phyloP scores from a whole-genome alignment of 92 coral and sea anemone genomes.

The Actinernus sp. region DNA sequence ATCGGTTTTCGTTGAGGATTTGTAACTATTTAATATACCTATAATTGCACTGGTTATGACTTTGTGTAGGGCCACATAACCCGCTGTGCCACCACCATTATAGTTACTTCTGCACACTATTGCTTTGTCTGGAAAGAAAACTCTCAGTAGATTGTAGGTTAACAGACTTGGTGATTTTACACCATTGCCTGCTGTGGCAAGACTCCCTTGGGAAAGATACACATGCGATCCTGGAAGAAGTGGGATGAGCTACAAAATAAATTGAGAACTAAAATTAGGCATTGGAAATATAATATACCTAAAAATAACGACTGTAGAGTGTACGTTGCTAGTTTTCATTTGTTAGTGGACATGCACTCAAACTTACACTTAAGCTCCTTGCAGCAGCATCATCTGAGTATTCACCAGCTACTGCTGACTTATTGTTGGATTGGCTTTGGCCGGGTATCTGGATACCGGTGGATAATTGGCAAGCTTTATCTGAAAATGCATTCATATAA shows the following conservation, averaged over 20 bases:
- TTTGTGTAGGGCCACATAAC: neutral
- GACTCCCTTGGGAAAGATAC: neutral
- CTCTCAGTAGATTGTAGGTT: slow-evolving; percentile 5
- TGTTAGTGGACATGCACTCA: no score
- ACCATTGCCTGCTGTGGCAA: slow-evolving; percentile 9
- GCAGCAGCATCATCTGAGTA: slow-evolving; percentile 1
- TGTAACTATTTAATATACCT: no score
- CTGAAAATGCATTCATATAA: no score
- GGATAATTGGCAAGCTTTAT: no score
- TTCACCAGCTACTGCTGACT: neutral
- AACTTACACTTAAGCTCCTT: neutral
- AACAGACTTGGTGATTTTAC: neutral
- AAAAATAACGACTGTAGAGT: no score
- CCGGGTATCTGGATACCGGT: no score
- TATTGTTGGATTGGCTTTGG: neutral
- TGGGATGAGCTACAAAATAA: slow-evolving; percentile 6
- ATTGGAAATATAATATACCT: no score
- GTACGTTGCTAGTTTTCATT: no score
- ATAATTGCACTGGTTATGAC: slow-evolving; percentile 3
- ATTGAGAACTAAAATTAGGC: neutral
- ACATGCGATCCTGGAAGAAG: neutral
- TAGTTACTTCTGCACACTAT: neutral
- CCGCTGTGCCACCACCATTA: neutral
- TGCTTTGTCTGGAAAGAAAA: neutral
- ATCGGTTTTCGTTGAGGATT: no score